A percentile compares a stretch with the other conserved stretches of the same genome.
phyloP scores from a whole-genome alignment of 1,140 invertebrate genomes.

The Leptoteleia sp. region DNA sequence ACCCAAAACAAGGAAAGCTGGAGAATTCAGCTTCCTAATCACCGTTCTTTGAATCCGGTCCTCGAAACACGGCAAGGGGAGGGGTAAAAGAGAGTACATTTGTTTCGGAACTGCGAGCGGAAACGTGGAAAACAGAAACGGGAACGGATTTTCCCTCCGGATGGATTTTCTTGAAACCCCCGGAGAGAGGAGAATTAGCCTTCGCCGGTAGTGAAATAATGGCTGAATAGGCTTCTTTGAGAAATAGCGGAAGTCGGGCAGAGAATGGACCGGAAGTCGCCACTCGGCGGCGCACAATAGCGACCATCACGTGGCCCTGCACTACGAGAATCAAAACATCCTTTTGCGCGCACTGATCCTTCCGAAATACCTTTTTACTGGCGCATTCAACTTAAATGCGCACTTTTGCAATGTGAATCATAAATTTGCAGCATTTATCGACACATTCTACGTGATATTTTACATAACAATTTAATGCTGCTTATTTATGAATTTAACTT shows the following conservation, averaged over 20 bases:
- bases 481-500: no score
- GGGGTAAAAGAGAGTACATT: constrained; percentile 3
- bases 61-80: constrained; percentile 1
- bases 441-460: no score
- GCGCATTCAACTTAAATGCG: constrained; percentile 51
- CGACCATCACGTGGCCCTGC: constrained; percentile 69
- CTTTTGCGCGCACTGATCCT: constrained; percentile 69
- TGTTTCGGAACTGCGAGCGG: constrained; percentile 21
- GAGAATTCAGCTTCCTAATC: neutral
- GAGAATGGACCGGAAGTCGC: constrained; percentile 77
- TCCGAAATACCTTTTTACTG: constrained; percentile 73
- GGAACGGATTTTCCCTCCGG: constrained; percentile 53
- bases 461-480: no score
- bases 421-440: neutral
- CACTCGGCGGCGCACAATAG: constrained; percentile 73
- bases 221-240: constrained; percentile 75
- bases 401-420: constrained; percentile 38
- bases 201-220: constrained; percentile 74
- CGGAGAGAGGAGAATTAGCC: constrained; percentile 70
- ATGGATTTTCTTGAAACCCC: constrained; percentile 59
- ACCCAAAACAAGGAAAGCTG: constrained; percentile 6
- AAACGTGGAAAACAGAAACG: constrained; percentile 63
- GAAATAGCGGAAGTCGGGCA: constrained; percentile 75
- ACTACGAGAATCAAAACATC: constrained; percentile 76
- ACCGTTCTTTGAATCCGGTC: neutral